Evolutionary conservation across 1,140 invertebrate genomes (phyloP), one percentile per base, ranked within the genome.

Genomic region (Trissolcus basalis): DNA sequence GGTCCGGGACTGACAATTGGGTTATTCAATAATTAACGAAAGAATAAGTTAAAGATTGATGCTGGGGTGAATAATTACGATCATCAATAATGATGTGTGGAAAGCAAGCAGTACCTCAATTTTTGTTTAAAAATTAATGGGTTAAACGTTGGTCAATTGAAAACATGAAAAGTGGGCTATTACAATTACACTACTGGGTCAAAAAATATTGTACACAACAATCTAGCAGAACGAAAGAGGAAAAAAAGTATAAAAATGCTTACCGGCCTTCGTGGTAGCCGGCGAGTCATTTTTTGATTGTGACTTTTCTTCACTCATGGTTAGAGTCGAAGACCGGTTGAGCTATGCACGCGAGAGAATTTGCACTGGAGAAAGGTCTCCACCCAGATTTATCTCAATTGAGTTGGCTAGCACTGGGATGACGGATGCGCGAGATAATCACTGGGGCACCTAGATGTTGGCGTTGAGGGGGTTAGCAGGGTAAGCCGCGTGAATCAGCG

Each of bases 181-280:
- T 6, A 27, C 19, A 3, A 27, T 6, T 27, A 27, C 1, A 27
- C 6, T 27, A 3, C n/a, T 10, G 3, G 9, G 9, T 10, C 9
- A 11, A 45, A 8, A 12, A 45, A n/a, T n/a, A n/a, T n/a, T 15
- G 13, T 12, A 1, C 11, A 45, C 2, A 50, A 50, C 0, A 39
- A 36, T 7, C 16, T 41, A 39, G n/a, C 33, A 32, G n/a, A 36
- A 3, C 11, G n/a, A 41, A 50, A 14, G 27, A 60, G 51, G 11
- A 32, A 51, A 33, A 14, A 36, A 11, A 4, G 3, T 39, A 39
- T 2, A 11, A 43, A 61, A 32, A 44, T 55, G 51, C 71, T 75
- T 75, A 75, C 71, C 71, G 71, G 64, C 59, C 64, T 75, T 68
- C 45, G 58, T 41, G 45, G 48, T 58, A 64, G 55, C 58, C 63